A percentile compares a stretch with the other conserved stretches of the same genome.
These are phyloP conservation scores for Anguilla marmorata DNA, from an alignment of 2,797 vertebrate species.

Conservation along the genomic window DNA sequence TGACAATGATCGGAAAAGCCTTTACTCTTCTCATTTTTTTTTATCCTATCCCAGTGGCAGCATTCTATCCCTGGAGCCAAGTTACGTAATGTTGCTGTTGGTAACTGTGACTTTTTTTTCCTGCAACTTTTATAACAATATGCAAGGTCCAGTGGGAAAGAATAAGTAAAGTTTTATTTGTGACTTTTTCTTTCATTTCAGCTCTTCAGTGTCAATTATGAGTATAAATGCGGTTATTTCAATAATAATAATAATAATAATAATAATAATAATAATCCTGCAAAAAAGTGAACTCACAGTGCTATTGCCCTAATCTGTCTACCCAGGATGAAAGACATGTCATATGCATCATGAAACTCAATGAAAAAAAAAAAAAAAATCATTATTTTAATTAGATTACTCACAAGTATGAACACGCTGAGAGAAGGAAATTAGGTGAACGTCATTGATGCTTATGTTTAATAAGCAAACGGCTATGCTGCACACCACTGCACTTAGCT, in stretches of 20 bases:
- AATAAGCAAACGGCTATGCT: background rate
- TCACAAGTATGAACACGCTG: background rate
- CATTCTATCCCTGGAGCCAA: background rate
- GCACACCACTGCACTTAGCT: background rate
- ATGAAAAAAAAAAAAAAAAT: no score
- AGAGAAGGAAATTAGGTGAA: background rate
- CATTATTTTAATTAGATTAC: background rate
- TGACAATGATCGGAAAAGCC: background rate
- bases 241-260: background rate
- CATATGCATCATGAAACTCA: background rate
- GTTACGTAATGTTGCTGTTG: background rate
- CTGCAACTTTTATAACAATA: background rate
- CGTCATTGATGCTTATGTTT: background rate
- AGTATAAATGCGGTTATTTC: background rate
- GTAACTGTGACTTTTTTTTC: background rate
- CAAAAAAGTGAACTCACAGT: background rate
- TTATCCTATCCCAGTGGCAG: background rate
- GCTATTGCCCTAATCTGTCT: background rate
- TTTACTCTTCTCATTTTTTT: background rate
- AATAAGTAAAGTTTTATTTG: background rate
- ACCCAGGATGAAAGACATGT: background rate
- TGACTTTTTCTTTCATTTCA: background rate
- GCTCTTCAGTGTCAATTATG: background rate
- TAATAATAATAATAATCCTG: background rate
- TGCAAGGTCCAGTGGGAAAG: background rate